Evolutionary conservation across 2,888 invertebrate species (phyloP).

Genomic region (Mimumesa dahlbomi): DNA sequence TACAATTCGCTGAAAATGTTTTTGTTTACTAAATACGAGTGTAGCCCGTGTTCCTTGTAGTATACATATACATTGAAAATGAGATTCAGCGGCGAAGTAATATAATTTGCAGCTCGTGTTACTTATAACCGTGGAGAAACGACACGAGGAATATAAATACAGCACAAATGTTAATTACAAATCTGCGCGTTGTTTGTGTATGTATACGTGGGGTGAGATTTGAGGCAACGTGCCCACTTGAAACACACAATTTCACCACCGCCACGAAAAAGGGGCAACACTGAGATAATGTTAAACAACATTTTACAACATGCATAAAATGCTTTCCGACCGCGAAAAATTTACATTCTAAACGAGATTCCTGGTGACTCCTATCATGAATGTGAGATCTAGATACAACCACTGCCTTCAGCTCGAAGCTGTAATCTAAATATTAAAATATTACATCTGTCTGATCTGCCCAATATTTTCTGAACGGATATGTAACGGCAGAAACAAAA

Average conservation of each 20-base stretch:
- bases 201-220: background rate
- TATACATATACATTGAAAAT: no score
- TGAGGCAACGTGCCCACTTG: background rate
- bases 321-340: conserved; percentile 12
- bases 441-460: background rate
- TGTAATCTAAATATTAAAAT: background rate
- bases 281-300: conserved; percentile 4
- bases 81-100: no score
- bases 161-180: conserved; percentile 1
- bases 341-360: conserved; percentile 32
- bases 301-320: conserved; percentile 32
- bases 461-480: background rate
- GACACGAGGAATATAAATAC: background rate
- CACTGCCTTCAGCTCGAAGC: background rate
- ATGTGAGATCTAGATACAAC: background rate
- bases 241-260: conserved; percentile 16
- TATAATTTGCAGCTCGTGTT: no score
- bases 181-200: conserved; percentile 2
- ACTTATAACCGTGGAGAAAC: no score
- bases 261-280: background rate
- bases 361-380: background rate
- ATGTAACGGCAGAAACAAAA: no score
- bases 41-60: no score
- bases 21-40: no score
- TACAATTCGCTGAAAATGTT: no score